These are phyloP conservation scores for Apamea epomidion DNA, from an alignment of 2,888 invertebrate species.

Conservation along the genomic window DNA sequence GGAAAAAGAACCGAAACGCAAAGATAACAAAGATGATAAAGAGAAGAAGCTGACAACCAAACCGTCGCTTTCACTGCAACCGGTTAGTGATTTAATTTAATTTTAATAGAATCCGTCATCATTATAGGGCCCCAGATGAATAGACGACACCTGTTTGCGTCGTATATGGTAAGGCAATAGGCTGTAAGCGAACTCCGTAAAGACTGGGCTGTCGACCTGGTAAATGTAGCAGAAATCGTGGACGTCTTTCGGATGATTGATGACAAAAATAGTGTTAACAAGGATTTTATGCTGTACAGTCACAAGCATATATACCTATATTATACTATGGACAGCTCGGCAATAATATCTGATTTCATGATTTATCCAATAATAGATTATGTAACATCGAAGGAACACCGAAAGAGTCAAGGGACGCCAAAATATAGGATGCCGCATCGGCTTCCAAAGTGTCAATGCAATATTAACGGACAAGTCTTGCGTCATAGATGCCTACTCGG, in stretches of 20 bases:
- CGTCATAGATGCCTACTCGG: too few species aligned
- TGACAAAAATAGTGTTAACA: neutral
- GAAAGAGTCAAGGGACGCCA: too few species aligned
- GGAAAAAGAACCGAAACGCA: slow-evolving; percentile 45
- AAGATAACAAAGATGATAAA: slow-evolving; percentile 37
- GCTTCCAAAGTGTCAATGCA: too few species aligned
- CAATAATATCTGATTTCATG: too few species aligned
- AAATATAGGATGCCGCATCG: too few species aligned
- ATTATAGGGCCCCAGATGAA: neutral
- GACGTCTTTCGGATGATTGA: neutral
- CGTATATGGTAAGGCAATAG: neutral
- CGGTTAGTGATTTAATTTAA: slow-evolving; percentile 36
- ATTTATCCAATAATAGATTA: too few species aligned
- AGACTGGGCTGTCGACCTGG: neutral
- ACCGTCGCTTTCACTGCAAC: slow-evolving; percentile 36
- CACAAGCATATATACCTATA: neutral
- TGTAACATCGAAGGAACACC: too few species aligned
- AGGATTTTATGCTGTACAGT: neutral
- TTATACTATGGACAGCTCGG: too few species aligned
- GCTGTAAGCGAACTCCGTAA: neutral
- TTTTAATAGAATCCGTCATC: neutral
- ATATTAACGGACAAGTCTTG: too few species aligned
- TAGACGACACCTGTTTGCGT: neutral
- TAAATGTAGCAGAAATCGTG: neutral
- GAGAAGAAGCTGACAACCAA: slow-evolving; percentile 41